These are phyloP conservation scores for Heteronetta atricapilla DNA, from an alignment of 2,113 vertebrate genomes.

Conservation along the genomic window DNA sequence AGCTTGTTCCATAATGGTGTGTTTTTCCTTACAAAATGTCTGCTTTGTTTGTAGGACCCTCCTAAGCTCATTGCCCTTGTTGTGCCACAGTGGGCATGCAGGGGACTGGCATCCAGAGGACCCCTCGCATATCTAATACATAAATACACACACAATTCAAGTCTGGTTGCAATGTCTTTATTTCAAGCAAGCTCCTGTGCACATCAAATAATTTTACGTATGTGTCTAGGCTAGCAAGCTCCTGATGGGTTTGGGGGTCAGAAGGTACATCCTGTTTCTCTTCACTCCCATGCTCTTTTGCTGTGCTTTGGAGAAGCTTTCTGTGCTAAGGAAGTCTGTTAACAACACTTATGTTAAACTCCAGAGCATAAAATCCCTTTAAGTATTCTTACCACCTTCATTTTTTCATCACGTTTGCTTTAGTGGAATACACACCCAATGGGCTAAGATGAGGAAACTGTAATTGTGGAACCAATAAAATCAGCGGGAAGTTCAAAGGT, in stretches of 20 bases:
- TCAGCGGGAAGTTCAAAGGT: background rate
- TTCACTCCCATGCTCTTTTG: accelerated
- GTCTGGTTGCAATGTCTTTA: background rate
- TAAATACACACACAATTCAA: background rate
- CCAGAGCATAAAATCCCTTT: background rate
- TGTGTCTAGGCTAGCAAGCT: background rate
- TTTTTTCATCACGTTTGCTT: background rate
- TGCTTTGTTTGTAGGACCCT: too few species aligned
- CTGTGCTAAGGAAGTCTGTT: background rate
- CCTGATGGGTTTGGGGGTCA: background rate
- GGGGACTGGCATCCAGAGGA: too few species aligned
- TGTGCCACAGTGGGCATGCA: too few species aligned
- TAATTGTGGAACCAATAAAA: background rate
- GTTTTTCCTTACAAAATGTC: too few species aligned
- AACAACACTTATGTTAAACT: background rate
- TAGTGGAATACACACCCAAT: background rate
- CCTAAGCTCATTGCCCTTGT: too few species aligned
- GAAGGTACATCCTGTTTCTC: background rate
- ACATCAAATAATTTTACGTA: background rate
- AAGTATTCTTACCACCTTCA: background rate
- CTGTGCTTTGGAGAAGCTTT: background rate
- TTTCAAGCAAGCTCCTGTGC: background rate
- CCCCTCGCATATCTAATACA: too few species aligned
- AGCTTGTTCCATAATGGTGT: too few species aligned
- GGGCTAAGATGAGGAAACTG: background rate